A percentile compares a stretch with the other conserved stretches of the same genome.
Conservation (phyloP, 2,113 vertebrate genomes). For the Sapajus apella region DNA sequence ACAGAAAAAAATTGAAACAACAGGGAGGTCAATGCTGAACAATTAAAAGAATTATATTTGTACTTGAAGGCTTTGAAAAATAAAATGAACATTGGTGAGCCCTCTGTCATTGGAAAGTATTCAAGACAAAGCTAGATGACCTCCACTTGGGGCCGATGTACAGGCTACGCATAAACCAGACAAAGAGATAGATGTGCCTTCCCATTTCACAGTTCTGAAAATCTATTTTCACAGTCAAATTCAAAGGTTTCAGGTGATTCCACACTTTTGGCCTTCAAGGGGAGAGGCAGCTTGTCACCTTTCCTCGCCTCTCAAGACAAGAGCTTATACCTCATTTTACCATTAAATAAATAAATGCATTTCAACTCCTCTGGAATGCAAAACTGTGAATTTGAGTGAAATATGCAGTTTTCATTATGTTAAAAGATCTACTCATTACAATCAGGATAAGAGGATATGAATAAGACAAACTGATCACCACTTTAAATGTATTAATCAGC, state of each 20-base stretch:
- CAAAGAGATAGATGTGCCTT: background rate
- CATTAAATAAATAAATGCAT: slow-evolving; percentile 74
- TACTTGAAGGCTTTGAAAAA: background rate
- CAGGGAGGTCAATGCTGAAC: background rate
- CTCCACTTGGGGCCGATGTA: background rate
- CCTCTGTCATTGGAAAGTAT: background rate
- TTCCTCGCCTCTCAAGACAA: slow-evolving; percentile 44
- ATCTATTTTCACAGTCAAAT: background rate
- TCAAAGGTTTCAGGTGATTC: background rate
- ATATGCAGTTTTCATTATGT: slow-evolving; percentile 83
- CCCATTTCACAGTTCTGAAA: background rate
- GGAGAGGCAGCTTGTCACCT: background rate
- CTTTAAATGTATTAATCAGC: slow-evolving; percentile 84
- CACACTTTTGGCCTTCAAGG: background rate
- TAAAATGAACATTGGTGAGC: background rate
- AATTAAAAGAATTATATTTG: background rate
- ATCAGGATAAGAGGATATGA: slow-evolving; percentile 82
- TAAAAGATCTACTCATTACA: slow-evolving; percentile 84
- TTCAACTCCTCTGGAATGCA: slow-evolving; percentile 77
- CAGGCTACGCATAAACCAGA: background rate
- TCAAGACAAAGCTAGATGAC: background rate
- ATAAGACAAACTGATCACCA: slow-evolving; percentile 83
- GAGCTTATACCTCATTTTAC: slow-evolving; percentile 69
- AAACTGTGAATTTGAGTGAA: slow-evolving; percentile 81
- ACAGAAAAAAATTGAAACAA: background rate